Conservation (phyloP, 2,888 invertebrate genomes). For the Pilophorus perplexus region DNA sequence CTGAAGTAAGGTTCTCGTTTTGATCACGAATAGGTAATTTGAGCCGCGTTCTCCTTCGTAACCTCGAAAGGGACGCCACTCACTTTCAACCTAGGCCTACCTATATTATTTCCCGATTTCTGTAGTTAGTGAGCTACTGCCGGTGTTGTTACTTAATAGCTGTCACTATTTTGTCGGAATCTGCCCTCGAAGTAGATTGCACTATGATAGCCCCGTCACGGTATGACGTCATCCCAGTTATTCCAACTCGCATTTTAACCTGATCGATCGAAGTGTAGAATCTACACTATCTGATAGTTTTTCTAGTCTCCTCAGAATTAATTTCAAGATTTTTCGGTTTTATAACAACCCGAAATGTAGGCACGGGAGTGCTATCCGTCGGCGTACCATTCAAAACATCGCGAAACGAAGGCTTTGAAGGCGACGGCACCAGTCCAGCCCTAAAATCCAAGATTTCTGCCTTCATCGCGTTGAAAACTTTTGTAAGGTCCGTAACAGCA, state of each 20-base stretch:
- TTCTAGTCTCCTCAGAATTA: slow-evolving; percentile 4
- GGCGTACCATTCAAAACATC: slow-evolving; percentile 5
- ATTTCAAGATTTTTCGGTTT: slow-evolving; percentile 8
- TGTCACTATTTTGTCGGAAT: slow-evolving; percentile 9
- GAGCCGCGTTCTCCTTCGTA: slow-evolving; percentile 9
- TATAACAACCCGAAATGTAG: slow-evolving; percentile 7
- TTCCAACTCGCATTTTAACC: slow-evolving; percentile 9
- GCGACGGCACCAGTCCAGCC: neutral
- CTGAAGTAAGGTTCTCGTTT: slow-evolving; percentile 10
- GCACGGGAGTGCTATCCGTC: neutral
- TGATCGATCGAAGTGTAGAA: slow-evolving; percentile 5
- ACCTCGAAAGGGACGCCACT: neutral
- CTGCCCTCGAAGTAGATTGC: slow-evolving; percentile 9
- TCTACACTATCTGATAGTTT: too few relatives aligned
- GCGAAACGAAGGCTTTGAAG: slow-evolving; percentile 14
- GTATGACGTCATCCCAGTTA: slow-evolving; percentile 11
- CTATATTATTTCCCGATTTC: slow-evolving; percentile 10
- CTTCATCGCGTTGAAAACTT: neutral
- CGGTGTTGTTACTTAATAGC: neutral
- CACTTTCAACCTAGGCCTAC: slow-evolving; percentile 5
- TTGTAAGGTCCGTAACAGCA: slow-evolving; percentile 7
- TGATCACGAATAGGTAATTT: slow-evolving; percentile 16
- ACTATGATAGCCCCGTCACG: slow-evolving; percentile 16
- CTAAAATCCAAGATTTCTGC: slow-evolving; percentile 1
- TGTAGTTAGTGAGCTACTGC: neutral